Evolutionary conservation across 2,888 invertebrate species (phyloP).

Genomic region (Mesoligia furuncula): DNA sequence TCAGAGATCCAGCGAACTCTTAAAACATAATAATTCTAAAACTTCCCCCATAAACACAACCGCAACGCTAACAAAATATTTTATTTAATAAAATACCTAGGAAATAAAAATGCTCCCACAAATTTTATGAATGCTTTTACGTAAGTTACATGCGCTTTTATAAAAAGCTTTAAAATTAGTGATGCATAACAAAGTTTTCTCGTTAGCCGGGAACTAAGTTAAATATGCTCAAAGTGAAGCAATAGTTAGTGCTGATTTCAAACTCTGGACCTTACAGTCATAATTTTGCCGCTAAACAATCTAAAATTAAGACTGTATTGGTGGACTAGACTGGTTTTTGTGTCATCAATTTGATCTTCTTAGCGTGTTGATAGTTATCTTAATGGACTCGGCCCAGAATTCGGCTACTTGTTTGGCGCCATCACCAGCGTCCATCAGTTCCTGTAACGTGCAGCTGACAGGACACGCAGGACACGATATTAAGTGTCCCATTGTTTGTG

Average conservation of each 20-base stretch:
- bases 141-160: slow-evolving; percentile 55
- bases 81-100: slow-evolving; percentile 36
- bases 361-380: neutral
- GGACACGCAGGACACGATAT: neutral
- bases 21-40: neutral
- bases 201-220: slow-evolving; percentile 61
- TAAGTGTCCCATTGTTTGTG: neutral
- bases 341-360: neutral
- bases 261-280: slow-evolving; percentile 36
- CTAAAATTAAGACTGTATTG: slow-evolving; percentile 12
- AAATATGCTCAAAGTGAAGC: slow-evolving; percentile 59
- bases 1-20: neutral
- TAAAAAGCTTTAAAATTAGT: slow-evolving; percentile 63
- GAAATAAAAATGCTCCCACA: slow-evolving; percentile 33
- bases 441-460: neutral
- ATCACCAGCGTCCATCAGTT: neutral
- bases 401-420: neutral
- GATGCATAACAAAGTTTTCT: slow-evolving; percentile 64
- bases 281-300: slow-evolving; percentile 17
- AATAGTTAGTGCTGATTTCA: slow-evolving; percentile 50
- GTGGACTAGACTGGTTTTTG: neutral
- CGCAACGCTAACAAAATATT: slow-evolving; percentile 9
- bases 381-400: neutral
- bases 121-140: slow-evolving; percentile 49
- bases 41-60: neutral